Conservation (phyloP, 2,797 vertebrate species). For the Tadarida brasiliensis region DNA sequence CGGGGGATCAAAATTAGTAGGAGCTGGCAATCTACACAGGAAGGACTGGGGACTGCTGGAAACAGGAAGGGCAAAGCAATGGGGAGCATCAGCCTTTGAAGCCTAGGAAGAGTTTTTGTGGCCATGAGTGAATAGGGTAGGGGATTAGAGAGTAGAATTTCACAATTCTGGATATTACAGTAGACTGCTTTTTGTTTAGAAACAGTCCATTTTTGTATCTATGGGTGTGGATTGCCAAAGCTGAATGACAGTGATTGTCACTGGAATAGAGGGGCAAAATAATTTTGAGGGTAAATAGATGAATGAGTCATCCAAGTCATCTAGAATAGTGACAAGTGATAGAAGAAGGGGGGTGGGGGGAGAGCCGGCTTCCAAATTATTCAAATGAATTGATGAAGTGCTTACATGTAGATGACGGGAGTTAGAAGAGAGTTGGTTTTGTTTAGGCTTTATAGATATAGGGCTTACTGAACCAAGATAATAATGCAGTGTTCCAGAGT, state of each 20-base stretch:
- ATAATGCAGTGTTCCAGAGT: background rate
- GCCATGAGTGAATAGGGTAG: background rate
- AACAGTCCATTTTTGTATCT: background rate
- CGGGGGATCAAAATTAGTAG: constrained; percentile 3
- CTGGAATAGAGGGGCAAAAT: background rate
- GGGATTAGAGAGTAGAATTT: background rate
- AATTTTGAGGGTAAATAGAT: background rate
- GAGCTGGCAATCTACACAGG: background rate
- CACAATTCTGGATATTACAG: background rate
- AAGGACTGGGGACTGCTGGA: background rate
- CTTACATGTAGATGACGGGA: background rate
- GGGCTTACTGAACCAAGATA: background rate
- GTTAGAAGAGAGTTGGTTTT: background rate
- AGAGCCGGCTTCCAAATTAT: background rate
- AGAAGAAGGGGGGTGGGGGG: background rate
- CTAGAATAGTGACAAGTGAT: background rate
- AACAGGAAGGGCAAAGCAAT: background rate
- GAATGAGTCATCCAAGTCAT: background rate
- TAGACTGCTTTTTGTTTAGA: background rate
- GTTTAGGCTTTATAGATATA: background rate
- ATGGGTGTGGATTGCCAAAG: background rate
- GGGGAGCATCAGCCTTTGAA: background rate
- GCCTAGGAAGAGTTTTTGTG: background rate
- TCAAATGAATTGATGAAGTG: background rate
- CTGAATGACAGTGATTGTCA: background rate